Percentiles rank a stretch among this genome's conserved stretches.
phyloP scores from a whole-genome alignment of 2,888 invertebrate species.

The Caenorhabditis doughertyi region DNA sequence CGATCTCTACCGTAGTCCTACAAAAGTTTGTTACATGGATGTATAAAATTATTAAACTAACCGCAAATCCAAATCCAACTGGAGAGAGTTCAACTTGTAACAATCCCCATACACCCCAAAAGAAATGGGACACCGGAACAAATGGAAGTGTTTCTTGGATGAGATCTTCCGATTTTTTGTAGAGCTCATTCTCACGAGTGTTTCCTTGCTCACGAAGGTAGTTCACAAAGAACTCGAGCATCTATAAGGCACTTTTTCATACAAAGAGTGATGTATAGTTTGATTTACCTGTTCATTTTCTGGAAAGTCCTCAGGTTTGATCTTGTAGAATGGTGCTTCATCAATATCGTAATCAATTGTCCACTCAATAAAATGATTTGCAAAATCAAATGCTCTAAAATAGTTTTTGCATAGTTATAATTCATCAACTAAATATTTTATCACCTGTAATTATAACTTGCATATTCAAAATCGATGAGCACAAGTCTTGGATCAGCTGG shows the following conservation, averaged over 20 bases:
- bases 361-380: constrained; percentile 95
- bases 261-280: neutral
- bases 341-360: constrained; percentile 91
- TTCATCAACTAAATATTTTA: neutral
- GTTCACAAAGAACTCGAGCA: constrained; percentile 75
- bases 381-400: constrained; percentile 91
- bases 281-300: constrained; percentile 60
- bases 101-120: constrained; percentile 93
- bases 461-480: constrained; percentile 95
- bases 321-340: constrained; percentile 89
- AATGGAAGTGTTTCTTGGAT: constrained; percentile 89
- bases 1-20: constrained; percentile 81
- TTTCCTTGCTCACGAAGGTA: constrained; percentile 73
- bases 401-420: neutral
- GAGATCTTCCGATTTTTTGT: constrained; percentile 67
- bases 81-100: constrained; percentile 82
- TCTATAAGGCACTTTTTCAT: constrained; percentile 48
- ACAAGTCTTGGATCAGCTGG: constrained; percentile 85
- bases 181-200: constrained; percentile 65
- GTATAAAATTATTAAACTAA: no score
- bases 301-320: constrained; percentile 81
- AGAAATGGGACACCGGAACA: constrained; percentile 91
- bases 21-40: neutral
- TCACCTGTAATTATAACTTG: constrained; percentile 92
- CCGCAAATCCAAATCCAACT: constrained; percentile 81